Base-by-base conservation (phyloP, 2,113 vertebrate genomes). In the Anser brachyrhynchus region DNA sequence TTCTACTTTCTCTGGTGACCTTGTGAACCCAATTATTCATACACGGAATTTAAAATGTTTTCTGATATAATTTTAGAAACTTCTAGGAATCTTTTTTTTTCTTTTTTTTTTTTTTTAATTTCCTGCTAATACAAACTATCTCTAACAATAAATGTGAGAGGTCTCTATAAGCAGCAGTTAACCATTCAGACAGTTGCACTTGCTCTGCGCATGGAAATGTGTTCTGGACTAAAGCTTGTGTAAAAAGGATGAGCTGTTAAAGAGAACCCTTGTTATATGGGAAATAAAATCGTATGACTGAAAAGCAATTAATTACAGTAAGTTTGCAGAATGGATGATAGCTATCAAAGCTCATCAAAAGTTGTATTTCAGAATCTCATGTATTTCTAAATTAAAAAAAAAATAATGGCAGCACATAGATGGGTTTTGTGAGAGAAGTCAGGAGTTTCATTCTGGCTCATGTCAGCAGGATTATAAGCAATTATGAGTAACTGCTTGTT, bases 271-370 rank as follows among this genome's bases (percentile, higher is more conserved):
- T 23, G 37, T 52, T 29, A 86, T 33, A 89, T 41, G 11, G 17
- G 65, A 82, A 81, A 74, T 64, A 94, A 88, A 93, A 94, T 75
- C 51, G 71, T 71, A 69, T 61, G 55, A 95, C 7, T 92, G 67
- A 91, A 95, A 95, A 77, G 87, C 59, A 94, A 94, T 92, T 90
- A 97, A 94, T 90, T 86, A 77, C 52, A 92, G 82, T 81, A 95
- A 92, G 33, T 80, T 93, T 92, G 65, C 41, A 88, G 88, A 94
- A 92, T 2, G 2, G 85, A 71, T 94, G 87, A 90, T 94, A 96
- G 92, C 80, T 97, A 92, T 95, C 92, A 96, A 95, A 95, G 84
- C 87, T 91, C 44, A 92, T 92, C 72, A 89, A 77, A 90, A 87
- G 79, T 51, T 66, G 46, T 72, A 73, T 91, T 95, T 89, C 74